Evolutionary conservation across 1,140 invertebrate genomes (phyloP).

Genomic region (Drosophila busckii): DNA sequence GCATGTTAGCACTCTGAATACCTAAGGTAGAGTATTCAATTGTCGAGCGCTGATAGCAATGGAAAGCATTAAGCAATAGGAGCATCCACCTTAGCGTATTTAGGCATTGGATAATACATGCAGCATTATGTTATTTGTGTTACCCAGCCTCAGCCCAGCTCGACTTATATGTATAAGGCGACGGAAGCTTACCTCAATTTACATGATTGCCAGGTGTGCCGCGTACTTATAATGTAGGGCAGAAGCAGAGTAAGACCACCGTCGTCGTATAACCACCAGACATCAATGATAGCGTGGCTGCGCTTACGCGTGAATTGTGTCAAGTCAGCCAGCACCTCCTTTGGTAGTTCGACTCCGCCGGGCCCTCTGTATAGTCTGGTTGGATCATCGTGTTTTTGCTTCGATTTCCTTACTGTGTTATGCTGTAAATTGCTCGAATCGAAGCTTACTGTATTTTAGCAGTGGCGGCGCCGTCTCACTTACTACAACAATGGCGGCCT

Average conservation of each 20-base stretch:
- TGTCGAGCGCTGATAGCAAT: no score
- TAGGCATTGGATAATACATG: no score
- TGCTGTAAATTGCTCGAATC: conserved; percentile 22
- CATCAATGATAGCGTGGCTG: conserved; percentile 92
- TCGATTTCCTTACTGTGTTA: conserved; percentile 75
- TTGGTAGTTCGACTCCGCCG: conserved; percentile 81
- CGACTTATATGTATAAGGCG: conserved; percentile 1
- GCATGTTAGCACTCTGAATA: no score
- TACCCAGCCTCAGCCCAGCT: no score
- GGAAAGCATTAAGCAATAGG: no score
- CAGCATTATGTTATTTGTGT: no score
- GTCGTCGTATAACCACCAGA: conserved; percentile 99
- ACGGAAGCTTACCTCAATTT: conserved; percentile 83
- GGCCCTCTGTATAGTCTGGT: conserved; percentile 78
- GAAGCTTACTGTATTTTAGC: background rate
- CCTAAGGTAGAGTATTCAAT: no score
- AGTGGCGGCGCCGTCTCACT: conserved; percentile 11
- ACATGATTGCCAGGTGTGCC: conserved; percentile 91
- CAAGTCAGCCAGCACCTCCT: conserved; percentile 84
- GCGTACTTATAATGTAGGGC: conserved; percentile 94
- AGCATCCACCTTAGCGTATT: no score
- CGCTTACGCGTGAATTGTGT: conserved; percentile 88
- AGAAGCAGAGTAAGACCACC: conserved; percentile 90
- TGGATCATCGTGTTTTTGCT: conserved; percentile 76
- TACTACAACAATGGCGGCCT: conserved; percentile 58